Percentiles rank a stretch among this genome's conserved stretches.
phyloP scores from a whole-genome alignment of 2,797 vertebrate species.

The Rhynchotus rufescens region DNA sequence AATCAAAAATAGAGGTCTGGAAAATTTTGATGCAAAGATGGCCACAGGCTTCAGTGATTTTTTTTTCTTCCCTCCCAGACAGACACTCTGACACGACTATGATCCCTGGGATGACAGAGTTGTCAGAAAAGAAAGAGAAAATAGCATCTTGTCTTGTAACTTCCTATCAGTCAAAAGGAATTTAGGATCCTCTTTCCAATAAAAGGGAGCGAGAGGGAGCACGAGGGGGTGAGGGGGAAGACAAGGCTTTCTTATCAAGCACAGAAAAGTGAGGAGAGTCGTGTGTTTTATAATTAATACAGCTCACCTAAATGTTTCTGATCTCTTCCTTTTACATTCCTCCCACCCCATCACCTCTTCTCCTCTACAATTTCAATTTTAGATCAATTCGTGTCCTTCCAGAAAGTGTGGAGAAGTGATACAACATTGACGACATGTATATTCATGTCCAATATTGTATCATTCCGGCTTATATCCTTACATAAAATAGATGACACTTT shows the following conservation, averaged over 20 bases:
- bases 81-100: constrained; percentile 84
- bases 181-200: constrained; percentile 77
- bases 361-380: constrained; percentile 15
- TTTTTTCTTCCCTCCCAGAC: constrained; percentile 69
- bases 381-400: not conserved
- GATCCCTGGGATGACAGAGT: constrained; percentile 85
- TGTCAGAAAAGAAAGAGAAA: constrained; percentile 80
- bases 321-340: constrained; percentile 19
- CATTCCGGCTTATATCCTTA: not conserved
- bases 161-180: constrained; percentile 80
- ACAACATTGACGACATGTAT: not conserved
- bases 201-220: constrained; percentile 26
- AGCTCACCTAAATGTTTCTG: constrained; percentile 55
- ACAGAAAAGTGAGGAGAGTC: constrained; percentile 45
- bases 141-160: constrained; percentile 83
- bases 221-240: not conserved
- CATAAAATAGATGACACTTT: not conserved
- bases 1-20: constrained; percentile 85
- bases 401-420: not conserved
- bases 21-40: constrained; percentile 91
- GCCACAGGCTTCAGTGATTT: constrained; percentile 81
- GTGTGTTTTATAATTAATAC: constrained; percentile 71
- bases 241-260: constrained; percentile 23
- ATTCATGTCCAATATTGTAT: not conserved
- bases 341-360: constrained; percentile 46